Evolutionary conservation across 2,797 vertebrate species (phyloP), one percentile per base, ranked within the genome.

Genomic region (Hypotaenidia philippensis): DNA sequence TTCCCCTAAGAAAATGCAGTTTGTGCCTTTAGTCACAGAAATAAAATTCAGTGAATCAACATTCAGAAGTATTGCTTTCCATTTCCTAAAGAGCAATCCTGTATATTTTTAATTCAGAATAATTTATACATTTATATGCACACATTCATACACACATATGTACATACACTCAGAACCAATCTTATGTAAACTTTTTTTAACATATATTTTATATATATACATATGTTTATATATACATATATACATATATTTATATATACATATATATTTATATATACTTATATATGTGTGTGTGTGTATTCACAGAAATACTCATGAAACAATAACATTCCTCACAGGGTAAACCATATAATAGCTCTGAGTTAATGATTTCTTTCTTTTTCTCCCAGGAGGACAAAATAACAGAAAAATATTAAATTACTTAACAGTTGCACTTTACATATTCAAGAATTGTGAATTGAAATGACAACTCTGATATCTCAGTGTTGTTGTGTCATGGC

Each of bases 401-500:
- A 89, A 89, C 59, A 83, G 63, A 90, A 50, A 50, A 88, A 61
- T 59, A 91, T 75, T 75, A 83, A 74, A 87, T 79, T 94, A 82
- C 82, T 93, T 89, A 95, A 89, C n/a, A 77, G 50, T 79, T 89
- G 26, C 50, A 72, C 23, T 89, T 96, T 85, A 87, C 53, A 63
- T 93, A 91, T 93, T 91, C 49, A 72, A 74, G 78, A 95, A 93
- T n/a, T 56, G 59, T 90, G 79, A 95, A 92, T n/a, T 94, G 66
- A 91, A 96, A 94, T 5, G 53, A 76, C 80, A 91, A 3, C 72
- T 92, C 57, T 81, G 75, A 88, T 95, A 87, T 68, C 90, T 89
- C 81, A 75, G 10, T 34, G 21, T 50, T 53, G 25, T 8, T 83
- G 25, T 93, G 87, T 92, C 82, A 87, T 85, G 66, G 53, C n/a